These are phyloP conservation scores for Pipistrellus kuhlii DNA, from an alignment of 2,797 vertebrate species.

Conservation along the genomic window DNA sequence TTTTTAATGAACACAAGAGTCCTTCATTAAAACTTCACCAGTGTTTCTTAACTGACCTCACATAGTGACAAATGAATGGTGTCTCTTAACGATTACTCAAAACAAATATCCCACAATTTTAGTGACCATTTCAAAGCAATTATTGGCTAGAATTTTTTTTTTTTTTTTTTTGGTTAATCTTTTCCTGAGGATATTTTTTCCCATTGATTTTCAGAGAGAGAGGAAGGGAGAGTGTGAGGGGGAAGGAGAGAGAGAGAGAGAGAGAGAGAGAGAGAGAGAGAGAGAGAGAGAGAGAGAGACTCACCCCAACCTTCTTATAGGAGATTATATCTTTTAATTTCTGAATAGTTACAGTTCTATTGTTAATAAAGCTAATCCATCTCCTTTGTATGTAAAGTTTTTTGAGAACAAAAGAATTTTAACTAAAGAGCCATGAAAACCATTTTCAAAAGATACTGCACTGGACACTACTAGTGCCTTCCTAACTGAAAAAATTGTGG, in stretches of 20 bases:
- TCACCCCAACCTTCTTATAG: neutral
- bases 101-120: neutral
- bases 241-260: too few species aligned
- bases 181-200: too few species aligned
- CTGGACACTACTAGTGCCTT: neutral
- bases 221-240: too few species aligned
- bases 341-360: neutral
- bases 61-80: neutral
- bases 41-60: neutral
- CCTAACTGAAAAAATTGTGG: neutral
- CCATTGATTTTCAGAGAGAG: too few species aligned
- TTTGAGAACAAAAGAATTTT: neutral
- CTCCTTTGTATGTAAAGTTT: too few species aligned
- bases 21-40: constrained; percentile 1
- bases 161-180: too few species aligned
- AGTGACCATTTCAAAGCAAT: neutral
- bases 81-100: neutral
- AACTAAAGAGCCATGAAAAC: neutral
- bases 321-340: neutral
- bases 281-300: too few species aligned
- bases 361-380: neutral
- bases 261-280: too few species aligned
- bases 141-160: neutral
- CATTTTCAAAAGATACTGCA: neutral
- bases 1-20: neutral